Conservation (phyloP, 2,797 vertebrate genomes). For the Aselliscus stoliczkanus region DNA sequence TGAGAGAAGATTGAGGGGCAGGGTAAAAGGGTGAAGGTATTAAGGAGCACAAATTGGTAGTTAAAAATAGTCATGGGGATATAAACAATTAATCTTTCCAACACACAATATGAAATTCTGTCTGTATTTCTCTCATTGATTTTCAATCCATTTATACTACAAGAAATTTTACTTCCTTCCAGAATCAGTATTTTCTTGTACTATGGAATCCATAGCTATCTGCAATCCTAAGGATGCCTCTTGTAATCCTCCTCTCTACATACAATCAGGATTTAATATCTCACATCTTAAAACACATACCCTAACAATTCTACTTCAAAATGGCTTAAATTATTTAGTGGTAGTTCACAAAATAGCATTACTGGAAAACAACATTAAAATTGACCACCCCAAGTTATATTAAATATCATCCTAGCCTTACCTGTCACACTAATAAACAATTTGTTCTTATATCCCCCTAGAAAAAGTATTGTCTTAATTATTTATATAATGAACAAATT, state of each 20-base stretch:
- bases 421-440: no score
- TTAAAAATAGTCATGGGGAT: neutral
- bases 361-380: neutral
- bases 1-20: no score
- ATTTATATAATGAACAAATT: neutral
- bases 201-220: neutral
- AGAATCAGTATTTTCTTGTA: neutral
- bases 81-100: neutral
- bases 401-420: neutral
- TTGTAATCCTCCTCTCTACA: neutral
- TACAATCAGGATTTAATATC: neutral
- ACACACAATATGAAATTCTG: neutral
- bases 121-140: neutral
- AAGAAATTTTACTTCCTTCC: neutral
- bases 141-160: neutral
- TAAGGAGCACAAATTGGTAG: no score
- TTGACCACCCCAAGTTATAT: neutral
- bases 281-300: neutral
- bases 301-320: neutral
- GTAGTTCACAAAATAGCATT: neutral
- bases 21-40: no score
- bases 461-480: neutral
- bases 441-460: neutral
- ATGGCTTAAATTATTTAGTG: neutral
- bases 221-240: neutral